Conservation (phyloP, 2,113 vertebrate species). For the Hippotragus niger region DNA sequence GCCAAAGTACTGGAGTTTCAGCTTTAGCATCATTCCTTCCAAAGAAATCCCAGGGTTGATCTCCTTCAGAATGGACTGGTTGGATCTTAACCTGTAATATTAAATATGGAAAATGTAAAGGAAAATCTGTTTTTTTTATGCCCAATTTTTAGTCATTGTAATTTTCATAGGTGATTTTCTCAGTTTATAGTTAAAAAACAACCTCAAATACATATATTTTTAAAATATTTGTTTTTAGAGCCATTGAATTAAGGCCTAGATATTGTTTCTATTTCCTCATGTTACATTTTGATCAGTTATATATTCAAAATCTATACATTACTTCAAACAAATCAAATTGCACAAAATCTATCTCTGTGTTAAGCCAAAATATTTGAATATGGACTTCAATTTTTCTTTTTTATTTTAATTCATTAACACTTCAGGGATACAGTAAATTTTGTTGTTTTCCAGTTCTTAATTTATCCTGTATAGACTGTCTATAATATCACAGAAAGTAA, state of each 20-base stretch:
- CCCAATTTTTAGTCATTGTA: neutral
- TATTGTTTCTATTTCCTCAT: neutral
- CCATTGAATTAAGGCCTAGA: neutral
- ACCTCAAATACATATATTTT: neutral
- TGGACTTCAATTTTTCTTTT: neutral
- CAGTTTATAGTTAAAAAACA: neutral
- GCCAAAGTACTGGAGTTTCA: too few species aligned
- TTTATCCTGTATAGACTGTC: neutral
- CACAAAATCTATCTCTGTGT: neutral
- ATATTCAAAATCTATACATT: neutral
- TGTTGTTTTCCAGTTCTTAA: neutral
- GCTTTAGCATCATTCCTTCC: too few species aligned
- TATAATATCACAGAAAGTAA: neutral
- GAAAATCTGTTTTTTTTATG: neutral
- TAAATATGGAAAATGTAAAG: neutral
- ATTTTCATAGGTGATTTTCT: neutral
- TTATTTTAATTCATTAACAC: neutral
- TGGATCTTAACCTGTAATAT: neutral
- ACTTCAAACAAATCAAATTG: neutral
- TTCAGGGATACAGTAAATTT: neutral
- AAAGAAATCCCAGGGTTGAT: too few species aligned
- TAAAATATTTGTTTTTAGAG: neutral
- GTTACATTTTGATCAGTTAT: neutral
- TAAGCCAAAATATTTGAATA: neutral
- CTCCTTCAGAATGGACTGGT: too few species aligned